Base-by-base conservation (phyloP, 2,888 invertebrate species). In the Parnassius smintheus region DNA sequence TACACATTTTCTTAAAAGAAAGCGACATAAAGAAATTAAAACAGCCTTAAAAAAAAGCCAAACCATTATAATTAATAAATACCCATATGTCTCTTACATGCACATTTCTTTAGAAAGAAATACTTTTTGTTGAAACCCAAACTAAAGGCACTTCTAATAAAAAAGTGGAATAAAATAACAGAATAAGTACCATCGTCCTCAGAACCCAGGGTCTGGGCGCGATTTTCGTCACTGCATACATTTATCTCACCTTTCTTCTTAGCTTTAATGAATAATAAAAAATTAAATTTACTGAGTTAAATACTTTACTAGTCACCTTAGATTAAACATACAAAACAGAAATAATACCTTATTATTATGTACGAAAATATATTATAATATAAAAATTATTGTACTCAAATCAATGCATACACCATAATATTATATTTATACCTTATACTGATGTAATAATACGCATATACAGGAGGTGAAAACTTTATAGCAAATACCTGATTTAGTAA, bases 161-260 rank as follows among this genome's bases (percentile, higher is more conserved):
- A 49, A 58, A 56, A 60, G 56, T 67, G 54, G 12, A 63, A 66
- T 64, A 65, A 67, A 75, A 73, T 70, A 66, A 70, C 65, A 72
- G 65, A 74, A 69, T 75, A 76, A 83, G 72, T 88, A 89, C 88
- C 87, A 76, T 86, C 82, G 66, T 88, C 85, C 66, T 84, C 82
- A 66, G 75, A 73, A 81, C 73, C 81, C 68, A 77, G 77, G 72
- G 75, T 78, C 73, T 82, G 84, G 72, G 70, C 77, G 66, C 79
- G 81, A 75, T 73, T 77, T 66, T 80, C 84, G 69, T 81, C 85
- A 71, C 82, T 71, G 83, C 78, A 77, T 77, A 85, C 76, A 82
- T 83, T 84, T 70, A 86, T 79, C 68, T 83, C 88, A 80, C 81
- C 81, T 82, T 83, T 91, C 89, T 88, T 90, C 90, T 83, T 90